Evolutionary conservation across 2,797 vertebrate genomes (phyloP), one percentile per base, ranked within the genome.

Genomic region (Oreochromis mossambicus): DNA sequence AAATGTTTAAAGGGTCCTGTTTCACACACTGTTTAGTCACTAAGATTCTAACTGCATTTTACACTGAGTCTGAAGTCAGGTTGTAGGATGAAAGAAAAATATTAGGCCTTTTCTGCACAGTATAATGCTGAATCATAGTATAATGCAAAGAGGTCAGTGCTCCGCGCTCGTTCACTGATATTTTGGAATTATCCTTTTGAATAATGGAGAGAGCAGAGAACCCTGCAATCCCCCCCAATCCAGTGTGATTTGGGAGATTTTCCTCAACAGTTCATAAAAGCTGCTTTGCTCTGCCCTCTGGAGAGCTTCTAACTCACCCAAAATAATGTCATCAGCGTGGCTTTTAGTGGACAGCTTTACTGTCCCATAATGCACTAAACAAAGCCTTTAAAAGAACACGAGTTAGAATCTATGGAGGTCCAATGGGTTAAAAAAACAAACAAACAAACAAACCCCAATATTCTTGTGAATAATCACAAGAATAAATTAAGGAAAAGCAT

Each of bases 1-100:
- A 38, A 14, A 81, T 80, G 79, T 85, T 36, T n/a, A 52, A 68
- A 54, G 38, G 48, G 89, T 90, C 78, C 81, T 80, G 55, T 89
- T 85, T 77, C 38, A 81, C 63, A 83, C 55, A 70, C 56, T 3
- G 73, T 81, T 83, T 81, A 77, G 78, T 80, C 38, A 76, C 76
- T 83, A 77, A 38, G 29, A 77, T 78, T 77, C 32, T 68, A 58
- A 80, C 73, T 80, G 5, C 50, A 68, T 85, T 83, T 80, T 58
- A 83, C 58, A 80, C 55, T 1, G 55, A 52, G 70, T 80, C 43
- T 87, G 14, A 82, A 61, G 81, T 19, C 19, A 78, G 50, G 51
- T 7, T 43, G 26, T 11, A 9, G 46, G 24, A 68, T 75, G 26
- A 75, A 75, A 75, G 26, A 19, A 48, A 73, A 73, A 50, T 48